phyloP scores from a whole-genome alignment of 2,113 vertebrate species.

The Myodes glareolus region DNA sequence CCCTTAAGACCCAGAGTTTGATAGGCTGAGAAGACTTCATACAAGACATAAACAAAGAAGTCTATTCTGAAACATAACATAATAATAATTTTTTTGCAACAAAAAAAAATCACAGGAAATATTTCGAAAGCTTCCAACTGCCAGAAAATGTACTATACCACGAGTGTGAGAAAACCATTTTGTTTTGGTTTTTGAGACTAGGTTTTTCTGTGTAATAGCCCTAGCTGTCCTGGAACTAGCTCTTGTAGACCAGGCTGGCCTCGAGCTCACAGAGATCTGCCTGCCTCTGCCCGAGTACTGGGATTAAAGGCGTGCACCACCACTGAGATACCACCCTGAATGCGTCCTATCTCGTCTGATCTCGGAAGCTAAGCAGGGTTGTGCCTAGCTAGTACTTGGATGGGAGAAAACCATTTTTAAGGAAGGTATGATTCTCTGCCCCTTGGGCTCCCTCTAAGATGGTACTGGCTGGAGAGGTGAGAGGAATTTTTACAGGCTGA shows the following conservation, averaged over 20 bases:
- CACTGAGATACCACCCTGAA: too few relatives aligned
- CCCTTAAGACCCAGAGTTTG: not conserved
- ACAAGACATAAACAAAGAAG: not conserved
- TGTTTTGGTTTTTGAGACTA: too few relatives aligned
- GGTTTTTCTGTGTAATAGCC: too few relatives aligned
- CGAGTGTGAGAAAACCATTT: accelerated
- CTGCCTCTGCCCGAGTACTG: too few relatives aligned
- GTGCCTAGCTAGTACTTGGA: too few relatives aligned
- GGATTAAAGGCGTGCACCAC: too few relatives aligned
- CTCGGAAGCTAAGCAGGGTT: too few relatives aligned
- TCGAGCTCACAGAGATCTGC: too few relatives aligned
- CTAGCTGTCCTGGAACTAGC: too few relatives aligned
- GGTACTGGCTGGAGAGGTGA: not conserved
- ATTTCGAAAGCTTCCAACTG: not conserved
- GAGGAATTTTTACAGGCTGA: not conserved
- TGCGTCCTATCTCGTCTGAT: too few relatives aligned
- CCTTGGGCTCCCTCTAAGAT: not conserved
- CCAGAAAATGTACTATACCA: not conserved
- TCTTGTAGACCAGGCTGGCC: too few relatives aligned
- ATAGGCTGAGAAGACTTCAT: not conserved
- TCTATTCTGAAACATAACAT: not conserved
- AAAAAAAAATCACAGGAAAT: not conserved
- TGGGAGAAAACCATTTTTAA: not conserved
- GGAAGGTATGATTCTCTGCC: not conserved
- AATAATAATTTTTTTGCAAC: not conserved